Percentiles rank a stretch among this genome's conserved stretches.
Evolutionary conservation across 2,113 vertebrate species (phyloP).

Genomic region (Istiophorus platypterus): DNA sequence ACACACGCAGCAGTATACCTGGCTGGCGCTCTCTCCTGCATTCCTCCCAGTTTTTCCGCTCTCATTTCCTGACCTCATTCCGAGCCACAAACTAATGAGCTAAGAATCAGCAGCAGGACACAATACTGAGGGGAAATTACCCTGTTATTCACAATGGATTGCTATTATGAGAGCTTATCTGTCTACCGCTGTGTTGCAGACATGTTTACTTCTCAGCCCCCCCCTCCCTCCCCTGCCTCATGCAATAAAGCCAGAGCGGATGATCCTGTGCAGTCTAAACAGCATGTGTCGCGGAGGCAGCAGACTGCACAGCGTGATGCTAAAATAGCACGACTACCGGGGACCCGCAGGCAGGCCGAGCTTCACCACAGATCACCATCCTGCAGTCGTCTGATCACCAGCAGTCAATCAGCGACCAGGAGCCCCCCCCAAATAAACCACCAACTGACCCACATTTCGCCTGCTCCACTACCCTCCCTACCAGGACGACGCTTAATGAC

Average conservation of each 20-base stretch:
- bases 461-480: slow-evolving; percentile 6
- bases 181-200: slow-evolving; percentile 47
- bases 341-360: slow-evolving; percentile 1
- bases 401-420: slow-evolving; percentile 49
- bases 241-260: slow-evolving; percentile 49
- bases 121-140: slow-evolving; percentile 43
- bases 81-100: slow-evolving; percentile 75
- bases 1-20: slow-evolving; percentile 68
- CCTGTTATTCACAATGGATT: slow-evolving; percentile 33
- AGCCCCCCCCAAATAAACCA: slow-evolving; percentile 49
- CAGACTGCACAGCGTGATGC: slow-evolving; percentile 50
- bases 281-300: slow-evolving; percentile 35
- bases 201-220: slow-evolving; percentile 45
- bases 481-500: slow-evolving; percentile 57
- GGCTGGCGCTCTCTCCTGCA: slow-evolving; percentile 67
- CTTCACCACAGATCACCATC: slow-evolving; percentile 40
- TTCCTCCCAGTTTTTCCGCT: slow-evolving; percentile 73
- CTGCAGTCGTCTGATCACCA: slow-evolving; percentile 35
- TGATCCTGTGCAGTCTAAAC: slow-evolving; percentile 57
- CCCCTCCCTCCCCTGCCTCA: neutral
- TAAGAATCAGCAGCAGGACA: slow-evolving; percentile 67
- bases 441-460: slow-evolving; percentile 68
- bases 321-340: slow-evolving; percentile 39
- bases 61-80: slow-evolving; percentile 79
- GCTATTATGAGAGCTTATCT: slow-evolving; percentile 46